Base-by-base conservation (phyloP, 2,888 invertebrate genomes). In the Mylabris sibirica region DNA sequence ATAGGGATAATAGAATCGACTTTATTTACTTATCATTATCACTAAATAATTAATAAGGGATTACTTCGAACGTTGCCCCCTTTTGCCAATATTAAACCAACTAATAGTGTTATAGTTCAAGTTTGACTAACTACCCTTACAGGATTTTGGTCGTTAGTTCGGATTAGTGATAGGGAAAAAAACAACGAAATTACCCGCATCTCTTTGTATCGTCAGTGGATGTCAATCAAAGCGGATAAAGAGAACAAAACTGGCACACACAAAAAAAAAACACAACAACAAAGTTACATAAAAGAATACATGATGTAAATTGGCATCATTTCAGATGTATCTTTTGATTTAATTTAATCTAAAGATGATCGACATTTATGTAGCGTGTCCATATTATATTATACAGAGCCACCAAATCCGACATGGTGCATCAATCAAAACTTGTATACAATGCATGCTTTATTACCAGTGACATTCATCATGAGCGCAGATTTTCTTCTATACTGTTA, bases 11-110 rank as follows among this genome's bases (percentile, higher is more conserved):
- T 71, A 72, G 68, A 62, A 70, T 69, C 71, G 66, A 62, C 26
- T 66, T 65, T 69, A 72, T 68, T 70, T 75, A 71, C 73, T 76
- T 75, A 77, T 75, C 73, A 65, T 59, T 59, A n/a, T n/a, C n/a
- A n/a, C n/a, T n/a, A n/a, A 60, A 67, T 73, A 77, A 77, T 76
- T 76, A 75, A 71, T 69, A 70, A 3, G 67, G 70, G 70, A 74
- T 73, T 74, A 68, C 65, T 59, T 65, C 30, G 30, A 30, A 30
- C 30, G 30, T 30, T n/a, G n/a, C 30, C 68, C 69, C 71, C 63
- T 49, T 49, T 70, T 66, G 66, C 59, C 66, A 68, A 60, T 69
- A 67, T 65, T 68, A 66, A 66, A 67, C 62, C 69, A 69, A 72
- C 71, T 72, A 72, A 74, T 72, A 69, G 71, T 64, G 68, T 61